A percentile compares a stretch with the other conserved stretches of the same genome.
Evolutionary conservation across 2,888 invertebrate species (phyloP).

Genomic region (Heliconius erato): DNA sequence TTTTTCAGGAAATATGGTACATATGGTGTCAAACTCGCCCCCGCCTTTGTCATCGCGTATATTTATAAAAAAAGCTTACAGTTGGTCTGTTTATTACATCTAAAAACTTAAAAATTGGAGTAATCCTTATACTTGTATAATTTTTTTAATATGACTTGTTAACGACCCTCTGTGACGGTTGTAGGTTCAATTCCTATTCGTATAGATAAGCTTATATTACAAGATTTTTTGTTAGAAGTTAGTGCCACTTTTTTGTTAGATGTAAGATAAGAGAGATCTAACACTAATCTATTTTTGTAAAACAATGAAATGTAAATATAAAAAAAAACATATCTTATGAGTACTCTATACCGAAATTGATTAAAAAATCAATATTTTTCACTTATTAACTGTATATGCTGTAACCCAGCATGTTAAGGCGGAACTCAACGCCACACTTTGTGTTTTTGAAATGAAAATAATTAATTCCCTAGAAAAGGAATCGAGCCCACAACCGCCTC

Average conservation of each 20-base stretch:
- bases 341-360: not conserved
- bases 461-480: not conserved
- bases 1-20: constrained; percentile 56
- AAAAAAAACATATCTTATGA: no score
- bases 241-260: no score
- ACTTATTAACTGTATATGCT: not conserved
- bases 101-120: no score
- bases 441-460: not conserved
- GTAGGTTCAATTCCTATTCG: no score
- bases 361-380: not conserved
- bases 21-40: constrained; percentile 63
- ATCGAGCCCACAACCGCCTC: no score
- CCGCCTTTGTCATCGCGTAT: constrained; percentile 61
- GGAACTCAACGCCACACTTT: no score
- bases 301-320: not conserved
- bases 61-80: constrained; percentile 55
- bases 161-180: no score
- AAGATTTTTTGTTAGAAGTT: no score
- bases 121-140: no score
- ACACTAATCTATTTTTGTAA: not conserved
- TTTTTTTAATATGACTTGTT: no score
- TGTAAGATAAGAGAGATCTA: no score
- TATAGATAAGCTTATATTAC: no score
- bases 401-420: not conserved
- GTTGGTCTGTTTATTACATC: constrained; percentile 45